A percentile compares a stretch with the other conserved stretches of the same genome.
phyloP scores from a whole-genome alignment of 2,113 vertebrate genomes.

The Percina caprodes region DNA sequence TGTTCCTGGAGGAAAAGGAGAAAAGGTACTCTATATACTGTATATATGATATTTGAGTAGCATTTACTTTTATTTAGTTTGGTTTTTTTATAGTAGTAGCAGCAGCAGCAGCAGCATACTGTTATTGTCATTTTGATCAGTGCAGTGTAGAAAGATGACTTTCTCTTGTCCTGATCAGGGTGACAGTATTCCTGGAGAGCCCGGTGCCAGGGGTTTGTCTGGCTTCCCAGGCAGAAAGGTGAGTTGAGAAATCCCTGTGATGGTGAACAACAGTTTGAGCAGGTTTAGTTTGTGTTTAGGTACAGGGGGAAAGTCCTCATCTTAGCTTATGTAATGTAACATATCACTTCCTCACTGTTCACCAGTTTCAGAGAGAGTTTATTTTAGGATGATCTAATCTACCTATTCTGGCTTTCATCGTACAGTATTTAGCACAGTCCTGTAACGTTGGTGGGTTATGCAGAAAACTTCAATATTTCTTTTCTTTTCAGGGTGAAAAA shows the following conservation, averaged over 20 bases:
- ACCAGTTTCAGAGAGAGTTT: not conserved
- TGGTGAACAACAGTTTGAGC: not conserved
- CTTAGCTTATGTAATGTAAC: not conserved
- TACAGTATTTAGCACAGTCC: not conserved
- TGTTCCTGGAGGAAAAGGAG: conserved; percentile 85
- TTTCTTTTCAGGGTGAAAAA: conserved; percentile 83
- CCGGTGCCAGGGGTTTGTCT: conserved; percentile 83
- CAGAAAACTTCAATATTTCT: not conserved
- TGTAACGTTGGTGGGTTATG: not conserved
- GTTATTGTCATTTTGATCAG: not conserved
- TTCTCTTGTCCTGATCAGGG: conserved; percentile 78
- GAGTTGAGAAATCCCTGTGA: not conserved
- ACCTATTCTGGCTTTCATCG: not conserved
- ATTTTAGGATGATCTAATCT: not conserved
- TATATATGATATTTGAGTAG: not conserved
- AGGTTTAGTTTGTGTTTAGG: not conserved
- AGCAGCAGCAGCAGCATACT: not conserved
- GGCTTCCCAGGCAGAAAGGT: conserved; percentile 87
- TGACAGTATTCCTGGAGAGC: conserved; percentile 80
- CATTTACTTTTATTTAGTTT: not conserved
- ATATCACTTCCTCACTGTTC: not conserved
- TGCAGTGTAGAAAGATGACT: not conserved
- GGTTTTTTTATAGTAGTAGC: not conserved
- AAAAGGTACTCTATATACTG: conserved; percentile 79
- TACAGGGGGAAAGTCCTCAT: not conserved